These are phyloP conservation scores for Denticeps clupeoides DNA, from an alignment of 2,797 vertebrate species.

Conservation along the genomic window DNA sequence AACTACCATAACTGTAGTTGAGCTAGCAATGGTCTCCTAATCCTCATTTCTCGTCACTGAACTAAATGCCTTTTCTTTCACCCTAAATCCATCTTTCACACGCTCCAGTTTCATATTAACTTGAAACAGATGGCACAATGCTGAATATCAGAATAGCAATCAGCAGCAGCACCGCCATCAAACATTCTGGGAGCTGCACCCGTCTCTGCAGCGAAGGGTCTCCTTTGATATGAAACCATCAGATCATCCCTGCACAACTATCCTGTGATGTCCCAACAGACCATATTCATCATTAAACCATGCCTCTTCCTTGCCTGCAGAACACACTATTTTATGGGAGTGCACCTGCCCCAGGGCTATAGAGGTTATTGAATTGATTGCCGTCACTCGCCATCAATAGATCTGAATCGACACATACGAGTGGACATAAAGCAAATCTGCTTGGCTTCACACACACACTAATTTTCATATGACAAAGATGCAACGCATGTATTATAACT, in stretches of 20 bases:
- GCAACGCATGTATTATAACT: no score
- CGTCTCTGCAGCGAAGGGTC: no score
- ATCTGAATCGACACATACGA: not conserved
- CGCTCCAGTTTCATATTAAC: constrained; percentile 32
- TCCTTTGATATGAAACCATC: no score
- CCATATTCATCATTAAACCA: constrained; percentile 23
- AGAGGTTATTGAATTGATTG: constrained; percentile 12
- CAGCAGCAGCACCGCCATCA: constrained; percentile 53
- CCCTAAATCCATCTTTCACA: constrained; percentile 12
- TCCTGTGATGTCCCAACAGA: no score
- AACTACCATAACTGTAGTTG: not conserved
- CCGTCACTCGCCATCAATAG: not conserved
- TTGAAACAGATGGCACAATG: constrained; percentile 52
- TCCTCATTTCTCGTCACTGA: not conserved
- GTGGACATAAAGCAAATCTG: no score
- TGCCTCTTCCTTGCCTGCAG: constrained; percentile 11
- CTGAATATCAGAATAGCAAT: constrained; percentile 22
- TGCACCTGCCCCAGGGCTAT: constrained; percentile 6
- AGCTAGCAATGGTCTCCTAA: not conserved
- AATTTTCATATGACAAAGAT: no score
- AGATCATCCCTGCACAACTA: no score
- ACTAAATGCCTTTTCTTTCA: constrained; percentile 8
- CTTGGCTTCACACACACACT: no score
- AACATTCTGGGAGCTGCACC: no score
- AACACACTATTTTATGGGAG: constrained; percentile 16